Percentiles rank a stretch among this genome's conserved stretches.
phyloP scores from a whole-genome alignment of 1,140 invertebrate species.

The Zophobas atratus region DNA sequence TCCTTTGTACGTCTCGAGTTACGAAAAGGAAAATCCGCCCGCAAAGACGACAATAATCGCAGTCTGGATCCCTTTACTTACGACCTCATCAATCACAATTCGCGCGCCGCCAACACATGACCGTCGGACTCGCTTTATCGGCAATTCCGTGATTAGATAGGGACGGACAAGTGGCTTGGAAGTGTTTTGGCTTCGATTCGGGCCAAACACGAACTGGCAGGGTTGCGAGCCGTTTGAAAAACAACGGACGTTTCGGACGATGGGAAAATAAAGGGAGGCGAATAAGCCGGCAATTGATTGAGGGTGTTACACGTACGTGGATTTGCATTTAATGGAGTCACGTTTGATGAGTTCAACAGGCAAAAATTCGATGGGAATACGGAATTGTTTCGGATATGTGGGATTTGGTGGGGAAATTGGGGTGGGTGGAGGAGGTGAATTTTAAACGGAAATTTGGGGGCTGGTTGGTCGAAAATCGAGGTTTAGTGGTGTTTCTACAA shows the following conservation, averaged over 20 bases:
- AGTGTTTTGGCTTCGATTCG: slow-evolving; percentile 18
- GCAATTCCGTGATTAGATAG: slow-evolving; percentile 10
- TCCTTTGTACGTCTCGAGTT: background rate
- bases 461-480: no score
- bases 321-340: slow-evolving; percentile 16
- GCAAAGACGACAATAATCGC: slow-evolving; percentile 25
- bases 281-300: slow-evolving; percentile 4
- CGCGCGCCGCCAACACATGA: background rate
- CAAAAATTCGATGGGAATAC: slow-evolving; percentile 19
- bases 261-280: background rate
- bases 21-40: slow-evolving; percentile 3
- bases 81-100: slow-evolving; percentile 19
- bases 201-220: slow-evolving; percentile 9
- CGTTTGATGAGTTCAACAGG: slow-evolving; percentile 22
- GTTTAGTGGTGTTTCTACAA: no score
- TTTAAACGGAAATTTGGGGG: no score
- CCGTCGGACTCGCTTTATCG: background rate
- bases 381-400: background rate
- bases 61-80: slow-evolving; percentile 21
- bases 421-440: no score
- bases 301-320: background rate
- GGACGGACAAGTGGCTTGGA: slow-evolving; percentile 9
- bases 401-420: no score
- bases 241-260: slow-evolving; percentile 14
- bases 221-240: slow-evolving; percentile 6